A percentile compares a stretch with the other conserved stretches of the same genome.
Conservation (phyloP, 1,140 invertebrate species). For the Adoxophyes honmai region DNA sequence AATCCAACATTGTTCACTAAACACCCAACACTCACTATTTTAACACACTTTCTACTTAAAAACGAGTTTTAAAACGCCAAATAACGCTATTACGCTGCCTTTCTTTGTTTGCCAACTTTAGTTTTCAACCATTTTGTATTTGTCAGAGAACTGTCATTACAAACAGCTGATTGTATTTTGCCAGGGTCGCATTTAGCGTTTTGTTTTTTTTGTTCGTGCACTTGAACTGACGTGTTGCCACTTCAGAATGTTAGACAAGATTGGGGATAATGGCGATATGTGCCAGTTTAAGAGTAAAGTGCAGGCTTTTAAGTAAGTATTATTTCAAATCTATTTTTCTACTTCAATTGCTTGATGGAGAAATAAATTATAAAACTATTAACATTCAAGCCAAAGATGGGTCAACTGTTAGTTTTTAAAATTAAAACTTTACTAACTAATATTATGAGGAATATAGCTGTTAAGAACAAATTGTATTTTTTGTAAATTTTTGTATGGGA, state of each 20-base stretch:
- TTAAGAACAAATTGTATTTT: no score
- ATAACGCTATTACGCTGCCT: conserved; percentile 66
- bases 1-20: conserved; percentile 89
- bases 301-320: no score
- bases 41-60: conserved; percentile 70
- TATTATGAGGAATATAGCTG: no score
- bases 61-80: conserved; percentile 57
- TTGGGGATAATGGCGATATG: no score
- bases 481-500: no score
- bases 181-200: conserved; percentile 44
- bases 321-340: no score
- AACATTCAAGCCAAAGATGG: no score
- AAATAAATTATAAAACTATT: no score
- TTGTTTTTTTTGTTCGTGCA: not conserved
- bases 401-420: no score
- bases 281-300: no score
- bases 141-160: conserved; percentile 78
- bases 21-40: conserved; percentile 64
- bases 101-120: conserved; percentile 78
- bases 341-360: no score
- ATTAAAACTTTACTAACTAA: no score
- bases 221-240: conserved; percentile 9
- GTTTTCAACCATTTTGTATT: conserved; percentile 78
- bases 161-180: conserved; percentile 78
- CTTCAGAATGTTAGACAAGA: not conserved